Percentiles rank a stretch among this genome's conserved stretches.
Conservation (phyloP, 2,797 vertebrate genomes). For the Rhinella marina region DNA sequence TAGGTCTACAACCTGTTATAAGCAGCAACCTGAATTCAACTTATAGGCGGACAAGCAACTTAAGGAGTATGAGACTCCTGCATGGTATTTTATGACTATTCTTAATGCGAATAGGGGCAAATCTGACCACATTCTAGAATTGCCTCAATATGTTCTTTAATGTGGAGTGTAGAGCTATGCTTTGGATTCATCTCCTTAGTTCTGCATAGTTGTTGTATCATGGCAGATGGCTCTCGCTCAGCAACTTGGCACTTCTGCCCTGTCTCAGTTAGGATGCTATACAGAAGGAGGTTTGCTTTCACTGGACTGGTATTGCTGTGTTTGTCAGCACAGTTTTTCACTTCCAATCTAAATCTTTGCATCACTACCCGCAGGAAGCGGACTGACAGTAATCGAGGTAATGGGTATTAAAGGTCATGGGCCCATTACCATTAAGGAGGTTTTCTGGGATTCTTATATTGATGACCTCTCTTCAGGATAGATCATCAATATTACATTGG, state of each 20-base stretch:
- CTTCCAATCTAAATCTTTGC: no score
- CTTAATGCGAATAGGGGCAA: neutral
- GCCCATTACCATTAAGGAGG: neutral
- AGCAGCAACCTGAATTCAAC: neutral
- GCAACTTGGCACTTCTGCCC: constrained; percentile 9
- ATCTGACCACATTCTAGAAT: neutral
- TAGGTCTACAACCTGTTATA: neutral
- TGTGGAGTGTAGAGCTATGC: neutral
- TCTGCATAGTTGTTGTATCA: neutral
- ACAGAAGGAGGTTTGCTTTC: neutral
- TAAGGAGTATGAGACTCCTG: neutral
- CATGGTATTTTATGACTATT: neutral
- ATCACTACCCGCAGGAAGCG: neutral
- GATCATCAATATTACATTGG: no score
- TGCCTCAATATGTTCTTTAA: neutral
- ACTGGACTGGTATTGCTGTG: neutral
- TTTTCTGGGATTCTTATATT: no score
- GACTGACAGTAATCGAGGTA: neutral
- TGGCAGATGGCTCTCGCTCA: neutral
- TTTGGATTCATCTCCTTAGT: neutral
- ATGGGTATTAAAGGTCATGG: neutral
- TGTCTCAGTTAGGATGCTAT: neutral
- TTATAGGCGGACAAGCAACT: no score
- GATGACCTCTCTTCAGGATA: no score
- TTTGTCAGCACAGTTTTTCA: neutral